Evolutionary conservation across 1,140 invertebrate genomes (phyloP), one percentile per base, ranked within the genome.

Genomic region (Leptonema lineaticorne): DNA sequence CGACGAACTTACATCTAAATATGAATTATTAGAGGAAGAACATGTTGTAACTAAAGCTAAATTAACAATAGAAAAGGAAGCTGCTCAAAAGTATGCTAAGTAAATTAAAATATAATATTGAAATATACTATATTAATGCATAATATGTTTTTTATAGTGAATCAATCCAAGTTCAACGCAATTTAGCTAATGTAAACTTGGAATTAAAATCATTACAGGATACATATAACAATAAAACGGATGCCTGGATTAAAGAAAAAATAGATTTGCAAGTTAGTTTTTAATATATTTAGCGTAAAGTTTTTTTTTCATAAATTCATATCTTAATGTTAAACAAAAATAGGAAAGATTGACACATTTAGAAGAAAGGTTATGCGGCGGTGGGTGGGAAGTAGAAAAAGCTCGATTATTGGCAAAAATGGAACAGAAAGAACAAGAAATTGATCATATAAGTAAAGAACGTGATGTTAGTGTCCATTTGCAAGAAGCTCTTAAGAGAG

Each of bases 21-120:
- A 93, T 78, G 92, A 92, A 74, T 83, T 90, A 67, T 78, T 95
- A n/a, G 88, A 90, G 75, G 91, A 93, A 76, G 91, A 93, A 75
- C 90, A 91, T 71, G 89, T 92, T 0, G 84, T 90, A 0, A 88
- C 88, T 57, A 93, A 93, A 77, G 86, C 89, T 14, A 85, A 90
- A 78, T 78, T 92, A 0, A 89, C 90, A 4, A 88, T 87, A 33
- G 90, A 94, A 76, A 93, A 91, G 73, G 87, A 93, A 82, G 84
- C 84, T 72, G 80, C 79, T 3, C 80, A 83, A 75, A 79, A 80
- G 85, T 85, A 79, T 74, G 67, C 3, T 29, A 29, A 27, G 28
- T 66, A 22, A 53, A 11, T 29, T 65, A 18, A 20, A 9, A 2
- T 24, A 50, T n/a, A 3, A 59, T 59, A 59, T 20, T 30, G n/a